These are phyloP conservation scores for Cerastis leucographa DNA, from an alignment of 2,888 invertebrate species.

Conservation along the genomic window DNA sequence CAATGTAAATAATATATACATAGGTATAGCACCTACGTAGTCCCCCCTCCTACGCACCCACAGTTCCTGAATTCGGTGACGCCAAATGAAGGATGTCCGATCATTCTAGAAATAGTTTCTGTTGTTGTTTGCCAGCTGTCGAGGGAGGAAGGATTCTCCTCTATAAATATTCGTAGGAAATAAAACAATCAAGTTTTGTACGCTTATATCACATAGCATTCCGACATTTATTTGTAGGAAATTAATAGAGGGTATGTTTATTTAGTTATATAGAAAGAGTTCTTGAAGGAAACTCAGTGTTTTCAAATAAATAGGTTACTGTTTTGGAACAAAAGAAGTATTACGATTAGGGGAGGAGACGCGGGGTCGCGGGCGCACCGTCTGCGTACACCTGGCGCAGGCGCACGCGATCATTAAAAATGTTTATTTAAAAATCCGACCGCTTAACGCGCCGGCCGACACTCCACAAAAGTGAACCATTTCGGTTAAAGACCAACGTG, in stretches of 20 bases:
- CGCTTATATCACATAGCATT: constrained; percentile 13
- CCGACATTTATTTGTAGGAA: constrained; percentile 15
- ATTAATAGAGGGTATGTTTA: constrained; percentile 2
- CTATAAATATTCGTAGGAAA: constrained; percentile 53
- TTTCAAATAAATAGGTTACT: constrained; percentile 84
- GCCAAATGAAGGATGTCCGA: constrained; percentile 53
- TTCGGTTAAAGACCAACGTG: constrained; percentile 56
- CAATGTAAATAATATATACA: no score
- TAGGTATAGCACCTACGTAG: not conserved
- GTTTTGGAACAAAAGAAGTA: constrained; percentile 88
- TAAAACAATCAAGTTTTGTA: constrained; percentile 40
- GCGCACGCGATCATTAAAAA: constrained; percentile 90
- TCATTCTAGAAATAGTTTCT: constrained; percentile 60
- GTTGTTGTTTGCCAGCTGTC: constrained; percentile 63
- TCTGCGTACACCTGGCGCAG: constrained; percentile 88
- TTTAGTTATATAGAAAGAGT: not conserved
- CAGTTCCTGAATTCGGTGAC: constrained; percentile 25
- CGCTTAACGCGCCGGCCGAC: constrained; percentile 85
- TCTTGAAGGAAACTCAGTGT: constrained; percentile 58
- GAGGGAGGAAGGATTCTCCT: constrained; percentile 51
- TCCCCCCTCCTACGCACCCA: not conserved
- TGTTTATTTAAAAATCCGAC: constrained; percentile 91
- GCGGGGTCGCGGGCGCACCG: constrained; percentile 76
- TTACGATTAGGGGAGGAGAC: constrained; percentile 71
- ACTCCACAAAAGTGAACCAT: constrained; percentile 77